phyloP scores from a whole-genome alignment of 2,797 vertebrate species.

The Australoheros facetus region DNA sequence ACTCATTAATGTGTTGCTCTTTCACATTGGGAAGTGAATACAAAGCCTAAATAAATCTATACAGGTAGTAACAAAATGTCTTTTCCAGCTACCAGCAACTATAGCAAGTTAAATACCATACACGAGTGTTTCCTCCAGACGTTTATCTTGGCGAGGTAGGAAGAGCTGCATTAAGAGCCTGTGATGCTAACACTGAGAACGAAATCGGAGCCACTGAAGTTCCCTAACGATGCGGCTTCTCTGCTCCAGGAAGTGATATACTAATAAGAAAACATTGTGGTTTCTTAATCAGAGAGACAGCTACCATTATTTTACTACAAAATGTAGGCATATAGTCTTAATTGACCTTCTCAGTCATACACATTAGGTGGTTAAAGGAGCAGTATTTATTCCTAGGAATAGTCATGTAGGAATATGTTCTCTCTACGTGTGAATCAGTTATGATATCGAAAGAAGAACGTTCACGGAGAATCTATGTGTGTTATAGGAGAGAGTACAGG shows the following conservation, averaged over 20 bases:
- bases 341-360: conserved; percentile 22
- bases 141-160: conserved; percentile 65
- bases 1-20: conserved; percentile 6
- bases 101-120: conserved; percentile 42
- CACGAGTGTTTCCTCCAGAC: conserved; percentile 40
- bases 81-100: conserved; percentile 45
- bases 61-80: conserved; percentile 28
- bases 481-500: conserved; percentile 31
- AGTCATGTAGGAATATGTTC: conserved; percentile 6
- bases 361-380: conserved; percentile 25
- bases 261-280: conserved; percentile 41
- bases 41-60: conserved; percentile 22
- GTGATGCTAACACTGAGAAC: conserved; percentile 40
- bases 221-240: conserved; percentile 15
- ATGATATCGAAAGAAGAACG: conserved; percentile 30
- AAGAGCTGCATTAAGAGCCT: conserved; percentile 48
- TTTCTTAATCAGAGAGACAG: conserved; percentile 19
- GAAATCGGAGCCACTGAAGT: conserved; percentile 33
- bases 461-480: conserved; percentile 9
- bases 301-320: conserved; percentile 8
- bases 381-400: conserved; percentile 24
- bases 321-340: conserved; percentile 25
- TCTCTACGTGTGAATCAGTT: conserved; percentile 31
- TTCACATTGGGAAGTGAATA: conserved; percentile 28
- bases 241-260: neutral